A percentile compares a stretch with the other conserved stretches of the same genome.
phyloP scores from a whole-genome alignment of 2,797 vertebrate species.

The Uromys caudimaculatus region DNA sequence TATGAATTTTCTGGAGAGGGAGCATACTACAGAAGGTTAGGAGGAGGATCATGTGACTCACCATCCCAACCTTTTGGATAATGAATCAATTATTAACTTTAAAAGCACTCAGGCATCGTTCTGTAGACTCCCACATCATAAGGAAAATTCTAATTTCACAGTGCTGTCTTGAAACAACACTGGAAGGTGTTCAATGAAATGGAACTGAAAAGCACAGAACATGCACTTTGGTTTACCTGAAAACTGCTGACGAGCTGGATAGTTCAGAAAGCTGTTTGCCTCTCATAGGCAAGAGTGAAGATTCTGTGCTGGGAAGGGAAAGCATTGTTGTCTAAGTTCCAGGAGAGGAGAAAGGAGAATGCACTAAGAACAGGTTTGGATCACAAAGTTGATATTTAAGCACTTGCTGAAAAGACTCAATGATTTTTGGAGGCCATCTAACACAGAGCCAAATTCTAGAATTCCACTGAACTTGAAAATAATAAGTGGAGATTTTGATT shows the following conservation, averaged over 20 bases:
- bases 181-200: conserved; percentile 15
- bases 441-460: not conserved
- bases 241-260: not conserved
- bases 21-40: not conserved
- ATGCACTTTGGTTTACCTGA: not conserved
- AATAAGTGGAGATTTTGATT: not conserved
- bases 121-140: not conserved
- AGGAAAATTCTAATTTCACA: not conserved
- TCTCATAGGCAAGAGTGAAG: not conserved
- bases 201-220: not conserved
- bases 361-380: not conserved
- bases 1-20: not conserved
- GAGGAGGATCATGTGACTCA: not conserved
- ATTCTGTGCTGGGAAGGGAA: not conserved
- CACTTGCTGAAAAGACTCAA: conserved; percentile 44
- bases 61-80: not conserved
- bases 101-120: not conserved
- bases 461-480: not conserved
- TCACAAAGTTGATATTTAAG: not conserved
- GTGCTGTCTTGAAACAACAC: not conserved
- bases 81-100: conserved; percentile 22
- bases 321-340: not conserved
- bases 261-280: not conserved
- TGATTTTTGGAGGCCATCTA: not conserved
- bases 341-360: not conserved